Evolutionary conservation across 2,888 invertebrate species (phyloP).

Genomic region (Sipha maydis): DNA sequence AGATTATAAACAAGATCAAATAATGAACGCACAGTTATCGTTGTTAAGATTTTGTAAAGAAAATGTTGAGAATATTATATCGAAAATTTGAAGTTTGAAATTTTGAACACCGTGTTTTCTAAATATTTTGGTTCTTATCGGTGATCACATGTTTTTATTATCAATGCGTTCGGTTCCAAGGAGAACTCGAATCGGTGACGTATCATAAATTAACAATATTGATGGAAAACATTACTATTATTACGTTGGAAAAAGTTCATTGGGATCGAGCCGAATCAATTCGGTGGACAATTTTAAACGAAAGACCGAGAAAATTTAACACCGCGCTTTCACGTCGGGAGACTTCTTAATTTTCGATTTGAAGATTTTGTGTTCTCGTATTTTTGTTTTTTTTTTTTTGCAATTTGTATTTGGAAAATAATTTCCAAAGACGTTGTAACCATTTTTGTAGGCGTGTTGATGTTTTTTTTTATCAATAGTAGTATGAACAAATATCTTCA

Average conservation of each 20-base stretch:
- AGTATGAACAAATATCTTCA: conserved; percentile 21
- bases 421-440: conserved; percentile 45
- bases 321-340: neutral
- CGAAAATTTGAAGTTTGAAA: neutral
- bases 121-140: neutral
- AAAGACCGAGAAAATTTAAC: neutral
- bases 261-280: neutral
- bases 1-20: too few relatives aligned
- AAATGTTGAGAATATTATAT: neutral
- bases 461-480: conserved; percentile 59
- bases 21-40: neutral
- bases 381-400: neutral
- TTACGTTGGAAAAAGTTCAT: neutral
- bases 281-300: neutral
- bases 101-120: neutral
- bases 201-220: neutral
- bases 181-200: conserved; percentile 8
- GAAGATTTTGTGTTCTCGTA: neutral
- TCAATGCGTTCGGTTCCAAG: conserved; percentile 19
- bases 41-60: neutral
- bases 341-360: neutral
- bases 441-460: conserved; percentile 60
- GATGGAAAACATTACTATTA: neutral
- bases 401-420: neutral
- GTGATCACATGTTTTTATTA: conserved; percentile 50